phyloP scores from a whole-genome alignment of 2,888 invertebrate species.

The Acleris emargana region DNA sequence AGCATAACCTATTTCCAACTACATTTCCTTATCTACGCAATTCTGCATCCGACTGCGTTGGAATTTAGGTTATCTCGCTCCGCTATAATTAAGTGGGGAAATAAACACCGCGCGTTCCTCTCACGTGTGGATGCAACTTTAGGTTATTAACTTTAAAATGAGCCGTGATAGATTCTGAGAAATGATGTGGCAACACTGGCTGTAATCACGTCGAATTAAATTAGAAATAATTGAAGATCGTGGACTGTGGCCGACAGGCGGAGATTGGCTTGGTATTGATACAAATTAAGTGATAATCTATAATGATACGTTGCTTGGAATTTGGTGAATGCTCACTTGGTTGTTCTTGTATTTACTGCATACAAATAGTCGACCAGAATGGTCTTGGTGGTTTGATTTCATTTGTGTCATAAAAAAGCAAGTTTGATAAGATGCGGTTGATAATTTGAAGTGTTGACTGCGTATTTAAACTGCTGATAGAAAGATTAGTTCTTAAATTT shows the following conservation, averaged over 20 bases:
- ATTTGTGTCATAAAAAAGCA: too few species aligned
- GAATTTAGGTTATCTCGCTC: constrained; percentile 11
- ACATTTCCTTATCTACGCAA: constrained; percentile 4
- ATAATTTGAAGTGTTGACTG: too few species aligned
- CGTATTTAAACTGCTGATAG: too few species aligned
- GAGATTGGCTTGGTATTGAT: constrained; percentile 14
- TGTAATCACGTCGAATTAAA: constrained; percentile 27
- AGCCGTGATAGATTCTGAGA: constrained; percentile 25
- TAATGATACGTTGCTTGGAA: constrained; percentile 24
- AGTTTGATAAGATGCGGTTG: too few species aligned
- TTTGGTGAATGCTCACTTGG: constrained; percentile 2
- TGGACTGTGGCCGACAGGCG: neutral
- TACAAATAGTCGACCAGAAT: too few species aligned
- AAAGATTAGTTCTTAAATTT: too few species aligned
- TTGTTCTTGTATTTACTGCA: too few species aligned
- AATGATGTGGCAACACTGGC: constrained; percentile 27
- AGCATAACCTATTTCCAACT: constrained; percentile 2
- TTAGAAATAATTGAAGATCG: constrained; percentile 29
- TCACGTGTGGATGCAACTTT: constrained; percentile 5
- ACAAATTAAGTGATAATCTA: constrained; percentile 35
- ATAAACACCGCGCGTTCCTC: neutral
- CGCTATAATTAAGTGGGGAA: constrained; percentile 1
- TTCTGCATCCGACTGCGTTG: constrained; percentile 1
- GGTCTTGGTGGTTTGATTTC: too few species aligned
- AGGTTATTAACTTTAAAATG: constrained; percentile 19